Evolutionary conservation across 2,797 vertebrate genomes (phyloP).

Genomic region (Phrynocephalus guinanensis): DNA sequence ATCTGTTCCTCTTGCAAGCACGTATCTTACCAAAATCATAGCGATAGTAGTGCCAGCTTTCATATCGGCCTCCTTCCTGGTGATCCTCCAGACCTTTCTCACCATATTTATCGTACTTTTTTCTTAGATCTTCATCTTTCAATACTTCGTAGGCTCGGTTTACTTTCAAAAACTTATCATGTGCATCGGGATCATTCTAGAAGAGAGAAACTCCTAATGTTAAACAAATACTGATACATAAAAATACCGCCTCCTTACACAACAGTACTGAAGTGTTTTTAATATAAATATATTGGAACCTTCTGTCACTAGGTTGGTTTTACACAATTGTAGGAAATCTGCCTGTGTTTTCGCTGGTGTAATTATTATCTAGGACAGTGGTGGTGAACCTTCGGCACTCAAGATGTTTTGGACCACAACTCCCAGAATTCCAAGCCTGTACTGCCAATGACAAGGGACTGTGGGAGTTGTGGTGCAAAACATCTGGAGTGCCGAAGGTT

Average conservation of each 20-base stretch:
- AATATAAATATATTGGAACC: background rate
- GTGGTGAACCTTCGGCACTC: no score
- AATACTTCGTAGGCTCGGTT: slow-evolving; percentile 96
- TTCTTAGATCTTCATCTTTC: slow-evolving; percentile 95
- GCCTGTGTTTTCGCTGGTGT: background rate
- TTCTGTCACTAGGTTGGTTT: background rate
- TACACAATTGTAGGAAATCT: slow-evolving; percentile 29
- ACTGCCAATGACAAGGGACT: no score
- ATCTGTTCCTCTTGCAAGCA: background rate
- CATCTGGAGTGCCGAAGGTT: no score
- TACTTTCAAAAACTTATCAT: slow-evolving; percentile 95
- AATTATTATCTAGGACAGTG: no score
- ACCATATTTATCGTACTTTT: slow-evolving; percentile 98
- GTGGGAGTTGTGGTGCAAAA: no score
- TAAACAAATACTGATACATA: background rate
- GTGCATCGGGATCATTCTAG: slow-evolving; percentile 90
- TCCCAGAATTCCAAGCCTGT: no score
- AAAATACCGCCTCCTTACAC: background rate
- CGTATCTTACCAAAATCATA: slow-evolving; percentile 91
- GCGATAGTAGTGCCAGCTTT: slow-evolving; percentile 96
- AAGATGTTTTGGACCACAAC: no score
- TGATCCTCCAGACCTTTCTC: slow-evolving; percentile 93
- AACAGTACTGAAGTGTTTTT: background rate
- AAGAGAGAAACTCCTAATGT: slow-evolving; percentile 44
- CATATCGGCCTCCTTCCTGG: slow-evolving; percentile 89